Conservation (phyloP, 2,113 vertebrate genomes). For the Scalopus aquaticus region DNA sequence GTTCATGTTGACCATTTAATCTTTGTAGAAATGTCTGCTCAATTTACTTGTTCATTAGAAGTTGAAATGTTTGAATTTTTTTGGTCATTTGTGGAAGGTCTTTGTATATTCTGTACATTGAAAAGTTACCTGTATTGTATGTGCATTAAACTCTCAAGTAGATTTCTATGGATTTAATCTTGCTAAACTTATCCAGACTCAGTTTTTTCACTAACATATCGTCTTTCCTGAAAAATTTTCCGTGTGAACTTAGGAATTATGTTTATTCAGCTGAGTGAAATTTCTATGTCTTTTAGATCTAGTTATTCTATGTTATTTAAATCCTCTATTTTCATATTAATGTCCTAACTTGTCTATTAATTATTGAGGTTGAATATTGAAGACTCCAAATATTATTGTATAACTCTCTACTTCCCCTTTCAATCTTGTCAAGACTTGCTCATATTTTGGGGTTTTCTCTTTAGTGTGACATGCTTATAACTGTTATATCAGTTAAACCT, state of each 20-base stretch:
- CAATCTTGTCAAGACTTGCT: background rate
- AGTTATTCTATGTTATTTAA: background rate
- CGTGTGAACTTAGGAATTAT: background rate
- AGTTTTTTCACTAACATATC: background rate
- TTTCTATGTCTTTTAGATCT: background rate
- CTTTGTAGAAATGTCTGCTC: background rate
- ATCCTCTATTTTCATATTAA: background rate
- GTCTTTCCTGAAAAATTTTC: background rate
- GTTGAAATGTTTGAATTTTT: background rate
- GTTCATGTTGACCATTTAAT: no score
- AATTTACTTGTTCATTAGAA: background rate
- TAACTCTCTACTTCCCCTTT: background rate
- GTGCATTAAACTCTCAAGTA: background rate
- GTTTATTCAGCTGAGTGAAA: background rate
- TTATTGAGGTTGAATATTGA: background rate
- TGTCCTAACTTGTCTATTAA: background rate
- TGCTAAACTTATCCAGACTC: background rate
- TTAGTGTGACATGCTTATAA: background rate
- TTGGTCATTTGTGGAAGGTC: no score
- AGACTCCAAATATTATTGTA: background rate
- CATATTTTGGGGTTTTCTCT: background rate
- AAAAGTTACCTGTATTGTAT: no score
- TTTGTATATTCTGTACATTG: background rate
- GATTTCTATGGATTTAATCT: background rate
- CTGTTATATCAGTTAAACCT: background rate